A percentile compares a stretch with the other conserved stretches of the same genome.
Evolutionary conservation across 2,113 vertebrate genomes (phyloP).

Genomic region (Numenius arquata): DNA sequence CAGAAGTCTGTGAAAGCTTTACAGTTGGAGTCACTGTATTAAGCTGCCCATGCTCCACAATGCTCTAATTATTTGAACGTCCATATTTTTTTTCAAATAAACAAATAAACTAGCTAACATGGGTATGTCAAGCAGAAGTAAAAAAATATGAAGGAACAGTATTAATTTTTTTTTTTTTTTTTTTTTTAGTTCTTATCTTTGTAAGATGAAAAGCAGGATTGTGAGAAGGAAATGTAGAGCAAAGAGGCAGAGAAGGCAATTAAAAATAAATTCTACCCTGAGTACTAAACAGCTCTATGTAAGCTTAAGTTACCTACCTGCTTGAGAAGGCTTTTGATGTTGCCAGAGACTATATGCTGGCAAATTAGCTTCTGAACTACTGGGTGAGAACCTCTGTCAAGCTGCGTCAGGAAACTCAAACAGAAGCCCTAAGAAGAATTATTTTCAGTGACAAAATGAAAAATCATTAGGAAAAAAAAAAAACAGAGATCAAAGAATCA

Average conservation of each 20-base stretch:
- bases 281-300: background rate
- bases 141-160: background rate
- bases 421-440: slow-evolving; percentile 87
- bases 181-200: background rate
- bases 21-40: background rate
- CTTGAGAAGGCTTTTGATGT: slow-evolving; percentile 86
- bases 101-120: background rate
- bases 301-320: slow-evolving; percentile 76
- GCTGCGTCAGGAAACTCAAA: slow-evolving; percentile 94
- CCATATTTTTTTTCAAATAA: background rate
- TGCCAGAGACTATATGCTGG: slow-evolving; percentile 86
- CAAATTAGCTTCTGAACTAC: slow-evolving; percentile 90
- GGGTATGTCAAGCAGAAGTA: background rate
- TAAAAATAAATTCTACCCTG: background rate
- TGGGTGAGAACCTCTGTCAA: slow-evolving; percentile 90
- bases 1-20: background rate
- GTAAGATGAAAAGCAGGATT: background rate
- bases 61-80: background rate
- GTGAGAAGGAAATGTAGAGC: background rate
- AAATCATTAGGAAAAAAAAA: background rate
- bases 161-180: background rate
- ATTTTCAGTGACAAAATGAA: background rate
- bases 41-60: background rate
- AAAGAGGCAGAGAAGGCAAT: background rate
- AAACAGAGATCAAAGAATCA: background rate